Percentiles rank a stretch among this genome's conserved stretches.
Evolutionary conservation across 2,113 vertebrate genomes (phyloP).

Genomic region (Brachyhypopomus gauderio): DNA sequence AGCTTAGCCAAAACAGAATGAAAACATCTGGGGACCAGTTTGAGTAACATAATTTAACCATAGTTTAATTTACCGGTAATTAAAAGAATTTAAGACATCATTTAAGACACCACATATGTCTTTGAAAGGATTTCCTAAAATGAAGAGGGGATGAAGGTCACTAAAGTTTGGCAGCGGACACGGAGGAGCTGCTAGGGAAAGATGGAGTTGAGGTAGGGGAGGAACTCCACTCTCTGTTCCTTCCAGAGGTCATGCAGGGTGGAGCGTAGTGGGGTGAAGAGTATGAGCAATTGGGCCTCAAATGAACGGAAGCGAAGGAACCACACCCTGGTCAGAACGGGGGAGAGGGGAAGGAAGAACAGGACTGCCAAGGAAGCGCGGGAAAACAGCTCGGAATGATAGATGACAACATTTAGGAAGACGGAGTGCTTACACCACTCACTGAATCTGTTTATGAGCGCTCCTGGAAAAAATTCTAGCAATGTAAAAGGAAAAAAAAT

Average conservation of each 20-base stretch:
- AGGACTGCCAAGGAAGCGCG: conserved; percentile 5
- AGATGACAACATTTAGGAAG: conserved; percentile 40
- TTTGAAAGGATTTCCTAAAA: too few relatives aligned
- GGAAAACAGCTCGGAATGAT: conserved; percentile 41
- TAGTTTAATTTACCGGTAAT: too few relatives aligned
- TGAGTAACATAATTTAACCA: too few relatives aligned
- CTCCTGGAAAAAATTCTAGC: neutral
- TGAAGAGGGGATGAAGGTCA: too few relatives aligned
- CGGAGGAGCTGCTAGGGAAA: neutral
- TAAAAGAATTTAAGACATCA: neutral
- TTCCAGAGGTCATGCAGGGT: neutral
- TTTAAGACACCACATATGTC: neutral
- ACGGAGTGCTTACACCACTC: conserved; percentile 17
- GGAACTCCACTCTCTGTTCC: neutral
- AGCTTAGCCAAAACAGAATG: too few relatives aligned
- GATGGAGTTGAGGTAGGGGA: neutral
- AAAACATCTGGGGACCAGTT: too few relatives aligned
- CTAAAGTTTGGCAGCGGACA: too few relatives aligned
- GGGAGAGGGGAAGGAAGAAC: neutral
- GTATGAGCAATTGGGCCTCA: conserved; percentile 9
- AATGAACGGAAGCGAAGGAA: conserved; percentile 33
- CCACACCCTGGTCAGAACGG: neutral
- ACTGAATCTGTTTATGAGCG: neutral
- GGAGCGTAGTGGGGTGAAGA: neutral
- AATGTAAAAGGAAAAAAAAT: neutral